These are phyloP conservation scores for Dugesia japonica DNA, from an alignment of 2,888 invertebrate species.

Conservation along the genomic window DNA sequence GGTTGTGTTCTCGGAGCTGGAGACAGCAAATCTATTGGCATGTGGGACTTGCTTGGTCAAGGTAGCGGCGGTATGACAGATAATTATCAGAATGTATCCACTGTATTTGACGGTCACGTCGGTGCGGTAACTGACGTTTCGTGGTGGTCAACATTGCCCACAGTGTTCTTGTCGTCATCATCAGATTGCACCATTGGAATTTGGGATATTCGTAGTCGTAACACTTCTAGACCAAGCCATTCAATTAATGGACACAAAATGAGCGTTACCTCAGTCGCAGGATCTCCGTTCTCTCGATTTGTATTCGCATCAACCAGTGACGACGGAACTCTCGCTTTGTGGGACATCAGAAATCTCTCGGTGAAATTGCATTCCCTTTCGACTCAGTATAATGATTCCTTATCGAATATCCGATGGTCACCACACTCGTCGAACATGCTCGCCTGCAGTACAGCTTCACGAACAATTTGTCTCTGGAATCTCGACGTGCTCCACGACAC, in stretches of 20 bases:
- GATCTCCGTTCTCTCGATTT: not conserved
- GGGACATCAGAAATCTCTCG: not conserved
- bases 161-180: not conserved
- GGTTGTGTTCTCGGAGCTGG: not conserved
- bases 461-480: not conserved
- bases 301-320: not conserved
- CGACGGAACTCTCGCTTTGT: not conserved
- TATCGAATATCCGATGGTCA: not conserved
- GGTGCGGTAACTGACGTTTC: not conserved
- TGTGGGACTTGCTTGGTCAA: not conserved
- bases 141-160: not conserved
- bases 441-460: not conserved
- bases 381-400: not conserved
- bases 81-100: not conserved
- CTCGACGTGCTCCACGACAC: not conserved
- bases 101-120: not conserved
- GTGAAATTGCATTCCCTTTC: not conserved
- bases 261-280: not conserved
- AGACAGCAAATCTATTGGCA: not conserved
- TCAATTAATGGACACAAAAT: not conserved
- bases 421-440: not conserved
- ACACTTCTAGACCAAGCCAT: not conserved
- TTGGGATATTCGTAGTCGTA: constrained; percentile 2
- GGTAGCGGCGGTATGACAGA: not conserved
- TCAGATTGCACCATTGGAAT: not conserved